phyloP scores from a whole-genome alignment of 2,888 invertebrate genomes.

The Allacma fusca region DNA sequence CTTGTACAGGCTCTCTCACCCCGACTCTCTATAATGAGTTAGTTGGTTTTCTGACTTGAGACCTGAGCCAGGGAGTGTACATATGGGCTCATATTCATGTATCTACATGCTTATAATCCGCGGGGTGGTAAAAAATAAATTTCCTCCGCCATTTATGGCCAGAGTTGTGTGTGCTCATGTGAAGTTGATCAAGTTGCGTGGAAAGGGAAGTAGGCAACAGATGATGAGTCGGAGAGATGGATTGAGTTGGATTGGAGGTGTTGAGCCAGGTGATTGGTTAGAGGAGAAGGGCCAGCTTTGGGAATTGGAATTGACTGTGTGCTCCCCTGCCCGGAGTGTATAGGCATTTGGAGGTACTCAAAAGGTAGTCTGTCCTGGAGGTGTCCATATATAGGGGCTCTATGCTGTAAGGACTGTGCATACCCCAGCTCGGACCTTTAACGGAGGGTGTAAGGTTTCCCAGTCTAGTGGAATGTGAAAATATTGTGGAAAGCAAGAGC shows the following conservation, averaged over 20 bases:
- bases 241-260: slow-evolving; percentile 28
- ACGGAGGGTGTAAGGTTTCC: neutral
- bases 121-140: slow-evolving; percentile 11
- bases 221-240: slow-evolving; percentile 38
- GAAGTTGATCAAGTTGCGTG: neutral
- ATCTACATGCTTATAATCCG: neutral
- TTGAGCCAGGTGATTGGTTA: slow-evolving; percentile 39
- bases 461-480: slow-evolving; percentile 34
- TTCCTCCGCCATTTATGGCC: slow-evolving; percentile 12
- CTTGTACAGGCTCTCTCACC: neutral
- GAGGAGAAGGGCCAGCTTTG: slow-evolving; percentile 1
- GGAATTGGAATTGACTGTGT: neutral
- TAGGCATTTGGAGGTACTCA: neutral
- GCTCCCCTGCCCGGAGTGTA: neutral
- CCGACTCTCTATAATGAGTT: too few species aligned
- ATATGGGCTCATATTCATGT: too few species aligned
- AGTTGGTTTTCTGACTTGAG: too few species aligned
- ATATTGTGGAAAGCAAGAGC: slow-evolving; percentile 29
- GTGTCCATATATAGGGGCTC: too few species aligned
- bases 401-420: too few species aligned
- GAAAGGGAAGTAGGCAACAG: neutral
- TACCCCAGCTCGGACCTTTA: too few species aligned
- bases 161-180: neutral
- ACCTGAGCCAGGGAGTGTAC: too few species aligned
- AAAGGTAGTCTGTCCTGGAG: too few species aligned